Evolutionary conservation across 2,797 vertebrate genomes (phyloP), one percentile per base, ranked within the genome.

Genomic region (Austrolebias charrua): DNA sequence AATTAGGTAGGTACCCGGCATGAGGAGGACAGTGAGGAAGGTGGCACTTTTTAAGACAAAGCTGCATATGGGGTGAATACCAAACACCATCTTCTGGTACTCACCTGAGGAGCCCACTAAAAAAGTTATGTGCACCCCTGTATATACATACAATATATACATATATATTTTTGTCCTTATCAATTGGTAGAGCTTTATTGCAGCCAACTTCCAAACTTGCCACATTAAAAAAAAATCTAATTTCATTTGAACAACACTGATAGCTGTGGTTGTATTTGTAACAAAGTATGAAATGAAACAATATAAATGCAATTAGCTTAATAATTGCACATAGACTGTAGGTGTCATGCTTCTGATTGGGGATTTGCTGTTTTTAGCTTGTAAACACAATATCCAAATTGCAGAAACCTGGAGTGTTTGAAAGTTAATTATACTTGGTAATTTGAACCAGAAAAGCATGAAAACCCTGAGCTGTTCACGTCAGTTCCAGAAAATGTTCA

Each of bases 311-410:
- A 55, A 42, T 55, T 55, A 15, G 35, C 38, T 38, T 28, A 12
- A 14, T 24, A 55, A 24, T 42, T 55, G 38, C 16, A 19, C 38
- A 43, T 24, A 14, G 4, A 11, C 19, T 55, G 53, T 24, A 55
- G 20, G 53, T 15, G 38, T 24, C 15, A 20, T 19, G 24, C 18
- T 47, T 47, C 24, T 56, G 29, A 65, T 13, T 0, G 28, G 28
- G 12, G 28, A 31, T 65, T 57, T 43, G 24, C 38, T 40, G 13
- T 49, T 49, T 55, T 40, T 42, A 12, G 20, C 15, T 50, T 56
- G 38, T 44, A 33, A 50, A 50, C n/a, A 31, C 1, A 1, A 50
- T 43, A 40, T 65, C 20, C 15, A 16, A 14, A 47, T 35, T 19
- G 46, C 44, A n/a, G n/a, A 12, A 47, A 42, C 33, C 8, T 43